Conservation (phyloP, 2,888 invertebrate species). For the Synanthedon tipuliformis region DNA sequence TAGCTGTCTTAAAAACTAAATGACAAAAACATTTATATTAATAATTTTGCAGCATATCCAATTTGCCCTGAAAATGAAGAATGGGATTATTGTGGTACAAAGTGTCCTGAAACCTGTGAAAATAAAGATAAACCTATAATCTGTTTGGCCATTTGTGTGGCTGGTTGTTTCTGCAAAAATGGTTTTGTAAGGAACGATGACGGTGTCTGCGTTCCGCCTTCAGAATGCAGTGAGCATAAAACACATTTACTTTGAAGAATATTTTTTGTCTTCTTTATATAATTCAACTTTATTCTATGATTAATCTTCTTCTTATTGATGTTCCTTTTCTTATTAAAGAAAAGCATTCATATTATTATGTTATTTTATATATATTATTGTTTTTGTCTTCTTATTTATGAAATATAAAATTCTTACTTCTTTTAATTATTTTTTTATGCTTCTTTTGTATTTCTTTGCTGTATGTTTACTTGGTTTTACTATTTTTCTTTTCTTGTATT, state of each 20-base stretch:
- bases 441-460: no score
- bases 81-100: slow-evolving; percentile 2
- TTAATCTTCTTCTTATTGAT: no score
- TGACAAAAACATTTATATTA: no score
- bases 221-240: background rate
- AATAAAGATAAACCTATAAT: slow-evolving; percentile 2
- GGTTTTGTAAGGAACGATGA: background rate
- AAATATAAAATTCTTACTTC: no score
- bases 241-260: background rate
- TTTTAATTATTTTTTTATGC: no score
- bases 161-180: slow-evolving; percentile 1
- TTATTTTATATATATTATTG: no score
- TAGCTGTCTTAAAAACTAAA: no score
- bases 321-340: no score
- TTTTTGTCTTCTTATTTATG: no score
- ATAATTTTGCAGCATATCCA: slow-evolving; percentile 1
- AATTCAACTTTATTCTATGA: background rate
- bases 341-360: no score
- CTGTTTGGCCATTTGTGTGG: background rate
- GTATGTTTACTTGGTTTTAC: no score
- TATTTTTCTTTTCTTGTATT: no score
- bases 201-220: background rate
- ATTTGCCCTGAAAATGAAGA: slow-evolving; percentile 3
- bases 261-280: background rate
- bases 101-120: slow-evolving; percentile 3